These are phyloP conservation scores for Cryptus armator DNA, from an alignment of 2,888 invertebrate species.

Conservation along the genomic window DNA sequence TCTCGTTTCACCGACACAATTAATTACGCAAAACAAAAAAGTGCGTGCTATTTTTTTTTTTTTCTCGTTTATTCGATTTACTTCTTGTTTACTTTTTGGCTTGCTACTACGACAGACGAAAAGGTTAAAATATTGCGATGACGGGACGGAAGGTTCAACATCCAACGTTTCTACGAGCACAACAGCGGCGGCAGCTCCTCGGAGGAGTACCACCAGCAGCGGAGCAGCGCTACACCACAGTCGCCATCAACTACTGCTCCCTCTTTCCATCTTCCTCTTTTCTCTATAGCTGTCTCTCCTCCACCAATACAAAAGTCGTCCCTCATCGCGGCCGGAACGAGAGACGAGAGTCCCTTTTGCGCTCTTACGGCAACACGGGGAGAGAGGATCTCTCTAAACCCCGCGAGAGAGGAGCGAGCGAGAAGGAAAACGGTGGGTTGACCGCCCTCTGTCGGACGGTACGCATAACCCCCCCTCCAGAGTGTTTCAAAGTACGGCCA, in stretches of 20 bases:
- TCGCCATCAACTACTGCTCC: conserved; percentile 61
- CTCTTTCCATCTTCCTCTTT: conserved; percentile 39
- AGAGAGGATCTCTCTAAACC: conserved; percentile 53
- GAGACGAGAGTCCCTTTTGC: conserved; percentile 67
- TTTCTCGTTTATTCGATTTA: background rate
- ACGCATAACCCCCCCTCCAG: conserved; percentile 55
- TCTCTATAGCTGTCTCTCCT: conserved; percentile 21
- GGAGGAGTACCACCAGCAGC: conserved; percentile 49
- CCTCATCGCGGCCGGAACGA: conserved; percentile 65
- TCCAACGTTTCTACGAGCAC: conserved; percentile 39
- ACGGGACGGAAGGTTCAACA: conserved; percentile 32
- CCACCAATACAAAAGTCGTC: conserved; percentile 41
- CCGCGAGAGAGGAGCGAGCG: conserved; percentile 38
- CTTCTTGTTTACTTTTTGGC: background rate
- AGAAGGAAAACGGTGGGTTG: conserved; percentile 32
- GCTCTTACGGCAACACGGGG: conserved; percentile 65
- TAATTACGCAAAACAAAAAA: conserved; percentile 15
- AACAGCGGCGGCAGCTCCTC: conserved; percentile 38
- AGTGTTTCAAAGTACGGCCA: conserved; percentile 76
- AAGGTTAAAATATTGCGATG: conserved; percentile 4
- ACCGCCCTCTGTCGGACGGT: conserved; percentile 66
- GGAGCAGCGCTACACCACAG: conserved; percentile 57
- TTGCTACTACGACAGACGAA: background rate
- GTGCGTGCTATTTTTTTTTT: background rate
- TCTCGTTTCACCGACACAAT: background rate